phyloP scores from a whole-genome alignment of 2,888 invertebrate genomes.

The Xestia xanthographa region DNA sequence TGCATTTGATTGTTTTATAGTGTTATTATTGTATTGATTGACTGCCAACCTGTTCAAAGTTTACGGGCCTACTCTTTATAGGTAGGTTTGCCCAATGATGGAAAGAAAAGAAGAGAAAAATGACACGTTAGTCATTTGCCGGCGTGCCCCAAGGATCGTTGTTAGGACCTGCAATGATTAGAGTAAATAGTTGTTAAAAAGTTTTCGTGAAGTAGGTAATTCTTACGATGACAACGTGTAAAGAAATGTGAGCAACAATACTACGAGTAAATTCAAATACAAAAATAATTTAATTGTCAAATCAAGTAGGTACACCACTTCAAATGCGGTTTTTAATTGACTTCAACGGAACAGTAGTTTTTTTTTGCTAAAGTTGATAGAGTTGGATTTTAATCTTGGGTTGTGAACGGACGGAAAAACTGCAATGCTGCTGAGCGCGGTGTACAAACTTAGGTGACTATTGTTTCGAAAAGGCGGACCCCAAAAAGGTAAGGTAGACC shows the following conservation, averaged over 20 bases:
- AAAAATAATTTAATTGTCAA: neutral
- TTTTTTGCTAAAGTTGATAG: neutral
- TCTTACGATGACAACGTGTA: neutral
- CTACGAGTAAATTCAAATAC: neutral
- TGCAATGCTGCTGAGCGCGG: neutral
- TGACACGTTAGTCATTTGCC: no score
- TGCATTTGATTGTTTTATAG: neutral
- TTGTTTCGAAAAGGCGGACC: neutral
- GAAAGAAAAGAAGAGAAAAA: neutral
- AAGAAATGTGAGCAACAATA: neutral
- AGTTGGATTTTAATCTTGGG: neutral
- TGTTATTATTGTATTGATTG: neutral
- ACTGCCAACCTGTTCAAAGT: constrained; percentile 3
- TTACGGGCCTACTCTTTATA: neutral
- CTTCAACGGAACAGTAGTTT: neutral
- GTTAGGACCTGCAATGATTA: neutral
- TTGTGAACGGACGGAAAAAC: neutral
- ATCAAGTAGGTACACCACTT: neutral
- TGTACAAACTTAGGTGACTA: neutral
- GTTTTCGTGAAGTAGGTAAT: neutral
- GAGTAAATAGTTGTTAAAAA: neutral
- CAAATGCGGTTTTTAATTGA: neutral
- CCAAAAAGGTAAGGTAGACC: constrained; percentile 33
- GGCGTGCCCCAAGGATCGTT: neutral
- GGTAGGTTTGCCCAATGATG: neutral